These are phyloP conservation scores for Pogonognathellus flavescens DNA, from an alignment of 1,140 invertebrate genomes.

Conservation along the genomic window DNA sequence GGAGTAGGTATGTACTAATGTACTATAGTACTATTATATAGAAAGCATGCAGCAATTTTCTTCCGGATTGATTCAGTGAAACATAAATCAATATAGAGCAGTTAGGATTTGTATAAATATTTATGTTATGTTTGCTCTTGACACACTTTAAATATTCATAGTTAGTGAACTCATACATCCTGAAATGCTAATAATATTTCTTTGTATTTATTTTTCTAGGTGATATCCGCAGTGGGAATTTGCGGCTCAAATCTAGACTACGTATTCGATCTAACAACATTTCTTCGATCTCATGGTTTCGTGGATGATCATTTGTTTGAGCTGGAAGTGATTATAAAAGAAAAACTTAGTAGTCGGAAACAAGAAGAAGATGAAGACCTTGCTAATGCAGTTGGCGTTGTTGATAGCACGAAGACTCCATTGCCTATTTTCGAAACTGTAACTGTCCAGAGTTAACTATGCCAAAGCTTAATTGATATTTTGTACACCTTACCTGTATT, in stretches of 20 bases:
- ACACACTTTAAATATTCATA: too few relatives aligned
- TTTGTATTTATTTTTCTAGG: constrained; percentile 30
- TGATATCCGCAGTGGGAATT: constrained; percentile 54
- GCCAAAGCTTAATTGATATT: constrained; percentile 10
- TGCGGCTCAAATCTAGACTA: constrained; percentile 59
- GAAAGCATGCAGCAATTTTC: too few relatives aligned
- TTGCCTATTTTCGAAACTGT: constrained; percentile 28
- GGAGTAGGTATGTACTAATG: too few relatives aligned
- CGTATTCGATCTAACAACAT: constrained; percentile 51
- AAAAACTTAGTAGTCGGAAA: constrained; percentile 11
- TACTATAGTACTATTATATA: too few relatives aligned
- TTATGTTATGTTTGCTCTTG: too few relatives aligned
- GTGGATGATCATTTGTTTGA: constrained; percentile 56
- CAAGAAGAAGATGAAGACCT: constrained; percentile 12
- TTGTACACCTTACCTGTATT: constrained; percentile 4
- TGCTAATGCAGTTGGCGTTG: background rate
- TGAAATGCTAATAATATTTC: background rate
- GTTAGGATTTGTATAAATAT: background rate
- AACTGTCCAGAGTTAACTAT: constrained; percentile 39
- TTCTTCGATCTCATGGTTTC: constrained; percentile 54
- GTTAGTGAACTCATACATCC: background rate
- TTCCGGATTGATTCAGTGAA: too few relatives aligned
- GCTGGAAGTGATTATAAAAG: constrained; percentile 48
- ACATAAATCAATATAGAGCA: background rate
- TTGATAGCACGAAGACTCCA: background rate